Evolutionary conservation across 1,140 invertebrate genomes (phyloP).

Genomic region (Pachypeltis micranthus): DNA sequence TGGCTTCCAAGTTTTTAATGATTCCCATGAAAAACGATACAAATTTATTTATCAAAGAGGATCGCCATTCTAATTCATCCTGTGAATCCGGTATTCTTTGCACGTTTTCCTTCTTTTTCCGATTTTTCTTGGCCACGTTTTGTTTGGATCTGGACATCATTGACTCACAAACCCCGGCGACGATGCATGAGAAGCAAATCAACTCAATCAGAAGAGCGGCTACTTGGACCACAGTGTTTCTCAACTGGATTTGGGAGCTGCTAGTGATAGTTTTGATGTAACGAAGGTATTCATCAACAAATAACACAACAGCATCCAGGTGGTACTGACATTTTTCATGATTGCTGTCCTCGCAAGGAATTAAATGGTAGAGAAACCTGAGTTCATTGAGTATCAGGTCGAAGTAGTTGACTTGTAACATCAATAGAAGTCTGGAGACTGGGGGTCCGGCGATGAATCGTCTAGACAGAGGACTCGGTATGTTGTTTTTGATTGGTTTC

Average conservation of each 20-base stretch:
- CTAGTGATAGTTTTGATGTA: background rate
- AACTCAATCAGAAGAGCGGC: slow-evolving; percentile 14
- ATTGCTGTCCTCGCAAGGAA: slow-evolving; percentile 9
- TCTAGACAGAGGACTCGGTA: slow-evolving; percentile 10
- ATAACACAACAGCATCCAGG: slow-evolving; percentile 8
- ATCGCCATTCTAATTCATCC: slow-evolving; percentile 11
- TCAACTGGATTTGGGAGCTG: background rate
- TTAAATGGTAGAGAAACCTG: slow-evolving; percentile 1
- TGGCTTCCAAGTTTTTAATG: slow-evolving; percentile 12
- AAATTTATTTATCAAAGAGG: slow-evolving; percentile 3
- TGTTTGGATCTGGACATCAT: slow-evolving; percentile 11
- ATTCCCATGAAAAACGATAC: background rate
- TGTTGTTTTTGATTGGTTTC: slow-evolving; percentile 9
- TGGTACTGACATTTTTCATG: slow-evolving; percentile 15
- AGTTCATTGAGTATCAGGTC: slow-evolving; percentile 16
- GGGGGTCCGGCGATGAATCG: slow-evolving; percentile 15
- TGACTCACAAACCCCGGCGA: slow-evolving; percentile 9
- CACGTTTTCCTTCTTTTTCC: slow-evolving; percentile 14
- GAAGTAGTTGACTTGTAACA: slow-evolving; percentile 17
- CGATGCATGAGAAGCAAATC: slow-evolving; percentile 15
- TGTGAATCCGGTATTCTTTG: background rate
- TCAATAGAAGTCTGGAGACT: slow-evolving; percentile 12
- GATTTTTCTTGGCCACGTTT: slow-evolving; percentile 13
- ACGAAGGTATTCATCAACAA: slow-evolving; percentile 14
- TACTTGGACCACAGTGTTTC: slow-evolving; percentile 10